Evolutionary conservation across 2,113 vertebrate genomes (phyloP).

Genomic region (Pitta sordida): DNA sequence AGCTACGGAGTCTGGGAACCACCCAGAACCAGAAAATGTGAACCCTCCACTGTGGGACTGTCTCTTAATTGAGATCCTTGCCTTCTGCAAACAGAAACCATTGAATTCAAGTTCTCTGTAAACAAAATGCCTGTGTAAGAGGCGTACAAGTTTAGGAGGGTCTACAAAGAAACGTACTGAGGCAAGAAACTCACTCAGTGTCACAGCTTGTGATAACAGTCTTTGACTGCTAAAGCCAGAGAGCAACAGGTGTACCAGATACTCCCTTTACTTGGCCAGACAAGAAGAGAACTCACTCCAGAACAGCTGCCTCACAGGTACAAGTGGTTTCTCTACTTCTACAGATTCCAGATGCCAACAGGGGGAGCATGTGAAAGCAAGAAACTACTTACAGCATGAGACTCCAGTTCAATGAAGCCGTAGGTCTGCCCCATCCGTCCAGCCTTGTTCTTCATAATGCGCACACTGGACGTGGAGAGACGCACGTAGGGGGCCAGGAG

Average conservation of each 20-base stretch:
- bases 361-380: neutral
- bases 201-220: neutral
- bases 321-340: neutral
- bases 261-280: neutral
- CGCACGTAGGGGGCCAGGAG: constrained; percentile 88
- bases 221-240: neutral
- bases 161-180: neutral
- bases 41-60: neutral
- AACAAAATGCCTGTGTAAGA: neutral
- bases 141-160: neutral
- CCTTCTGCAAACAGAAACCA: neutral
- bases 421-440: constrained; percentile 82
- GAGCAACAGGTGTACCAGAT: neutral
- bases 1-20: neutral
- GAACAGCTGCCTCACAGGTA: neutral
- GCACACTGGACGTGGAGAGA: constrained; percentile 89
- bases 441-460: constrained; percentile 91
- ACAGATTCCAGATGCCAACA: neutral
- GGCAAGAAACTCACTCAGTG: neutral
- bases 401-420: constrained; percentile 95
- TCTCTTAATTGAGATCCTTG: neutral
- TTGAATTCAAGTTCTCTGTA: neutral
- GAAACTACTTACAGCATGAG: constrained; percentile 82
- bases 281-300: neutral
- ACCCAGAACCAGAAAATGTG: neutral